Conservation (phyloP, 2,888 invertebrate species). For the Arenicola marina region DNA sequence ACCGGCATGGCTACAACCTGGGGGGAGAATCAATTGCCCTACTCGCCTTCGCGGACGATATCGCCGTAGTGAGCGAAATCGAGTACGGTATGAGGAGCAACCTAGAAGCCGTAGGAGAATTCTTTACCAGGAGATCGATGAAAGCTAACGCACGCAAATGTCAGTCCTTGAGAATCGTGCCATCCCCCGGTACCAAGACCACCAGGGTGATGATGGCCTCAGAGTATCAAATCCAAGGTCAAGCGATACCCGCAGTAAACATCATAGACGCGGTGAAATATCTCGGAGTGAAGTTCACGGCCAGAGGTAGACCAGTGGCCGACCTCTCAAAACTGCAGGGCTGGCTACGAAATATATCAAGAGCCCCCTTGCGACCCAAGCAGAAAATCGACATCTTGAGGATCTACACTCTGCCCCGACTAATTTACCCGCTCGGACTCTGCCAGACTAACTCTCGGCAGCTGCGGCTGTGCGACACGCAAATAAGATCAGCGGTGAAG, state of each 20-base stretch:
- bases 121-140: neutral
- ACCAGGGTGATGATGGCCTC: neutral
- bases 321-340: neutral
- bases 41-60: neutral
- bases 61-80: too few relatives aligned
- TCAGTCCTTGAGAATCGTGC: neutral
- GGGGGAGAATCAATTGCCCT: neutral
- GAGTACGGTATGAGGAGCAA: neutral
- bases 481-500: too few relatives aligned
- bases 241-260: neutral
- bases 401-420: too few relatives aligned
- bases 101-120: neutral
- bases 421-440: too few relatives aligned
- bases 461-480: too few relatives aligned
- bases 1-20: neutral
- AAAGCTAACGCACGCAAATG: neutral
- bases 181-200: neutral
- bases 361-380: neutral
- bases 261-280: neutral
- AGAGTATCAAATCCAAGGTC: neutral
- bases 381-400: neutral
- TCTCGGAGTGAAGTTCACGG: neutral
- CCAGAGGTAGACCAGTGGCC: neutral
- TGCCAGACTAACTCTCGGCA: too few relatives aligned
- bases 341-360: neutral